Base-by-base conservation (phyloP, 2,888 invertebrate species). In the Molanna angustata region DNA sequence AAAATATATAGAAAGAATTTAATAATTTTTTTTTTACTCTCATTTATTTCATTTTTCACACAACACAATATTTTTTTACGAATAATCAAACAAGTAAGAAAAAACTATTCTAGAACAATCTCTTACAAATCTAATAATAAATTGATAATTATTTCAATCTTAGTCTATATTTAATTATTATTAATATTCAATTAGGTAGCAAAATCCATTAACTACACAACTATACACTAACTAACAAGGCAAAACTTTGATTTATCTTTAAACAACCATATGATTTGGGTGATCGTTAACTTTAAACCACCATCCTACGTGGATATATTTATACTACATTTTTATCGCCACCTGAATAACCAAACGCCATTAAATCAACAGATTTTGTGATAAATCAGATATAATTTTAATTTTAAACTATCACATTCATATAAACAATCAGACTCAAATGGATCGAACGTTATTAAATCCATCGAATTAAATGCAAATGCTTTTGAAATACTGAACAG, bases 221-320 rank as follows among this genome's bases (percentile, higher is more conserved):
- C 58, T 58, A 58, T 50, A 52, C 39, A 56, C 58, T 56, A 56
- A 54, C 58, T 58, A 58, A 54, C 58, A 58, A 58, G 58, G 58
- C 58, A 58, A 58, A 58, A 58, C 52, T 58, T 58, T 58, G 50
- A 50, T 51, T 58, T 56, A 51, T 56, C 42, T 56, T 56, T 56
- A 58, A 58, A 58, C 58, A 58, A 58, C 58, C 58, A 58, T 58
- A 44, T 58, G 58, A 56, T 56, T 57, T 37, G n/a, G 55, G 48
- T 49, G 35, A 42, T 43, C 27, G 37, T 50, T 33, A 46, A 17
- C 56, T 27, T 52, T 50, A 40, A n/a, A n/a, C n/a, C n/a, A n/a
- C n/a, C n/a, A n/a, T n/a, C n/a, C n/a, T n/a, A n/a, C n/a, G n/a
- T n/a, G n/a, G n/a, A n/a, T n/a, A n/a, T n/a, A n/a, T n/a, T n/a